Conservation (phyloP, 2,113 vertebrate species). For the Anguilla japonica region DNA sequence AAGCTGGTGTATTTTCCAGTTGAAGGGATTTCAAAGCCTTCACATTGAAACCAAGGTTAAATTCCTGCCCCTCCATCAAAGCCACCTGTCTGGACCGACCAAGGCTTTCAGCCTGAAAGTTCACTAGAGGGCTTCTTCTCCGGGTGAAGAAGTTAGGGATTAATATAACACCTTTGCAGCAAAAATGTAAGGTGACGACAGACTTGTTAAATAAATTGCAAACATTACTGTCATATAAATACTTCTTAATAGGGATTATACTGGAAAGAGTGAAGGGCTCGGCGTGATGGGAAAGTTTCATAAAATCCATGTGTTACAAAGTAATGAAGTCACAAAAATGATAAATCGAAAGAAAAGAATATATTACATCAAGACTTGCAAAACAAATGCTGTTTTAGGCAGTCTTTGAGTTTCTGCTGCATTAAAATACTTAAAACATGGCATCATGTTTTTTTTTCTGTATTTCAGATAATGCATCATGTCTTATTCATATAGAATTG, state of each 20-base stretch:
- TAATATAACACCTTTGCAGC: conserved; percentile 46
- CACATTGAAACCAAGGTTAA: conserved; percentile 21
- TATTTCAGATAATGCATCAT: not conserved
- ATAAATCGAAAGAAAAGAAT: not conserved
- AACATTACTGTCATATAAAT: conserved; percentile 49
- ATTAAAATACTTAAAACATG: not conserved
- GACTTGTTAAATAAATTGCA: conserved; percentile 61
- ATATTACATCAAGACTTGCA: not conserved
- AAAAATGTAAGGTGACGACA: conserved; percentile 53
- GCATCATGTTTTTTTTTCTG: not conserved
- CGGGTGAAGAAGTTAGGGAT: conserved; percentile 56
- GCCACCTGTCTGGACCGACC: conserved; percentile 60
- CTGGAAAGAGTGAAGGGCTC: conserved; percentile 41
- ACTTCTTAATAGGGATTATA: conserved; percentile 52
- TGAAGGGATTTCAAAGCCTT: conserved; percentile 60
- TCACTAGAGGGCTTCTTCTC: conserved; percentile 50
- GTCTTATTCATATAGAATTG: not conserved
- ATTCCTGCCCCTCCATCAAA: conserved; percentile 50
- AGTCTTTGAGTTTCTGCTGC: not conserved
- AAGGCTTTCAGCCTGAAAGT: conserved; percentile 57
- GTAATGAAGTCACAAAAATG: not conserved
- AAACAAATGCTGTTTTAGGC: no score
- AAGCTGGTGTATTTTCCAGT: conserved; percentile 62
- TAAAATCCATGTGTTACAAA: conserved; percentile 14
- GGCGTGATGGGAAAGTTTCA: conserved; percentile 20